These are phyloP conservation scores for Pseudomyrmex gracilis DNA, from an alignment of 1,140 invertebrate genomes.

Conservation along the genomic window DNA sequence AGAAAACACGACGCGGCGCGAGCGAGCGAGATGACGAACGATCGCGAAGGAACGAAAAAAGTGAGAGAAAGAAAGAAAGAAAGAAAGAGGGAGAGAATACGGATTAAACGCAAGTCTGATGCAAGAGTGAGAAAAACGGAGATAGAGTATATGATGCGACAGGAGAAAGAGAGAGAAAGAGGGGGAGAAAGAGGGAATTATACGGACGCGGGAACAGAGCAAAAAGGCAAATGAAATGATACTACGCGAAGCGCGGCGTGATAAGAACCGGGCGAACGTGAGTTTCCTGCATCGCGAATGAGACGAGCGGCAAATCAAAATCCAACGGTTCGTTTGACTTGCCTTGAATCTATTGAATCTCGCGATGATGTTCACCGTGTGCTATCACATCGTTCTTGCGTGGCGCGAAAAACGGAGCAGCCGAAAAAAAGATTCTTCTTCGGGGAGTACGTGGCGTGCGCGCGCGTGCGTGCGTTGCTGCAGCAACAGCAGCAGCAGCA, in stretches of 20 bases:
- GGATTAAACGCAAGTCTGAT: too few species aligned
- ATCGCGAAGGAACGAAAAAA: slow-evolving; percentile 5
- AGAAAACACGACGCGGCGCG: slow-evolving; percentile 34
- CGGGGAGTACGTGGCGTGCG: slow-evolving; percentile 13
- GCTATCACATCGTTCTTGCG: slow-evolving; percentile 11
- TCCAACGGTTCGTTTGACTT: slow-evolving; percentile 3
- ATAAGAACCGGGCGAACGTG: slow-evolving; percentile 58
- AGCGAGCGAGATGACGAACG: slow-evolving; percentile 26
- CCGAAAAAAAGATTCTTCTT: slow-evolving; percentile 2
- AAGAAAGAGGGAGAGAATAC: too few species aligned
- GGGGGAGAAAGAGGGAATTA: too few species aligned
- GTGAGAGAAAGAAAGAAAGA: slow-evolving; percentile 6
- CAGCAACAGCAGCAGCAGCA: too few species aligned
- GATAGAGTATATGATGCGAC: too few species aligned
- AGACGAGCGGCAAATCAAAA: neutral
- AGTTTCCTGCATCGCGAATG: slow-evolving; percentile 60
- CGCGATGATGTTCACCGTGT: slow-evolving; percentile 7
- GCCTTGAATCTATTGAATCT: slow-evolving; percentile 34
- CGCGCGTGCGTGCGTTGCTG: slow-evolving; percentile 1
- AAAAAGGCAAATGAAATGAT: slow-evolving; percentile 33
- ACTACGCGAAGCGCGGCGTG: slow-evolving; percentile 57
- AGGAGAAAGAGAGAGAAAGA: neutral
- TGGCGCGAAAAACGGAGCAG: slow-evolving; percentile 47
- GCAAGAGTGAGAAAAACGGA: too few species aligned
- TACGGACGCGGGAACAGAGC: slow-evolving; percentile 19